A percentile compares a stretch with the other conserved stretches of the same genome.
phyloP scores from a whole-genome alignment of 2,888 invertebrate genomes.

The Hypolimnas misippus region DNA sequence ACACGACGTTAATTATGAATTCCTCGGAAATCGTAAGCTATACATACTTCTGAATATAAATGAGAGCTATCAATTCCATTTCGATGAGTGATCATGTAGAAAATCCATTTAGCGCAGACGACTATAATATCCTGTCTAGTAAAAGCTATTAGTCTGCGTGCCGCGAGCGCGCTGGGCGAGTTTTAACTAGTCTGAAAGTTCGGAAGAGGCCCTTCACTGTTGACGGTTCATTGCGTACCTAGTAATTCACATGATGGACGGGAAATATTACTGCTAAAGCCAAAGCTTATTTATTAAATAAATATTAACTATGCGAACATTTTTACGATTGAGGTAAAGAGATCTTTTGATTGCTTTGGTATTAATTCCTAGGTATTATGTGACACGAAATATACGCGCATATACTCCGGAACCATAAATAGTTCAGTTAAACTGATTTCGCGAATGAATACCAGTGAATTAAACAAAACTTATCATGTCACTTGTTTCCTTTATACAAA shows the following conservation, averaged over 20 bases:
- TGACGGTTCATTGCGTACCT: background rate
- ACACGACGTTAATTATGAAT: constrained; percentile 24
- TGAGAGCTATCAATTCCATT: constrained; percentile 25
- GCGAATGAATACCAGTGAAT: background rate
- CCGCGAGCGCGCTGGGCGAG: constrained; percentile 6
- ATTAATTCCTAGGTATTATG: too few species aligned
- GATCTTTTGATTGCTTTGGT: too few species aligned
- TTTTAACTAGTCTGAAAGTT: constrained; percentile 15
- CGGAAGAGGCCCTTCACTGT: constrained; percentile 1
- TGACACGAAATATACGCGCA: too few species aligned
- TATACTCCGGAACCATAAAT: too few species aligned
- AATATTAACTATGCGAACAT: too few species aligned
- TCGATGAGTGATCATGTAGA: constrained; percentile 22
- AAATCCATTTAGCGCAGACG: constrained; percentile 19
- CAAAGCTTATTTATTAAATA: background rate
- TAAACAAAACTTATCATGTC: background rate
- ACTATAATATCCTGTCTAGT: constrained; percentile 26
- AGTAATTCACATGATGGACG: background rate
- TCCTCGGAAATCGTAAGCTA: constrained; percentile 15
- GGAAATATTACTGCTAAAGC: background rate
- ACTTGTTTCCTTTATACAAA: background rate
- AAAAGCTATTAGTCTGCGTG: constrained; percentile 22
- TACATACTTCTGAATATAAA: constrained; percentile 22
- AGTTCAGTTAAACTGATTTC: too few species aligned
- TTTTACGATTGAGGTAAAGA: too few species aligned